phyloP scores from a whole-genome alignment of 2,888 invertebrate genomes.

The Lepidochrysops patricia region DNA sequence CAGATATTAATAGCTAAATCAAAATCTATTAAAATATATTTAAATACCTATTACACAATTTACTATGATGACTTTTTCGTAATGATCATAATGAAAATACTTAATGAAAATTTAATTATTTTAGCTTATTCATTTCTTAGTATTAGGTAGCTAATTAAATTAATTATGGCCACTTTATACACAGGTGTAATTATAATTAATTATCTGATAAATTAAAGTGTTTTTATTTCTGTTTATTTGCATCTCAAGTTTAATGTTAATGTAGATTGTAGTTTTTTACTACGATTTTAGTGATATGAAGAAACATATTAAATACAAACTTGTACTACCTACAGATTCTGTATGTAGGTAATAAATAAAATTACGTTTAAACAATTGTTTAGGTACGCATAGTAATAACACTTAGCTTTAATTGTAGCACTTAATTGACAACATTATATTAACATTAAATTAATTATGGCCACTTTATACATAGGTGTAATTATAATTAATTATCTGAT shows the following conservation, averaged over 20 bases:
- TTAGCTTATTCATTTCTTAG: background rate
- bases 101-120: background rate
- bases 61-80: background rate
- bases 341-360: too few relatives aligned
- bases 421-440: too few relatives aligned
- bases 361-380: too few relatives aligned
- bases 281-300: too few relatives aligned
- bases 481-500: background rate
- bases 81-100: background rate
- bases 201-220: background rate
- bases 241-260: slow-evolving; percentile 11
- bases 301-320: too few relatives aligned
- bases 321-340: too few relatives aligned
- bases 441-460: background rate
- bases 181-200: background rate
- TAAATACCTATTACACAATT: too few relatives aligned
- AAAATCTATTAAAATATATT: too few relatives aligned
- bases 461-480: background rate
- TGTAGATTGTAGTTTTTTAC: too few relatives aligned
- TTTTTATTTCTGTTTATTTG: background rate
- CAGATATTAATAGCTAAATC: background rate
- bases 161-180: background rate
- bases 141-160: background rate
- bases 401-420: too few relatives aligned
- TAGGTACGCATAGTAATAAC: too few relatives aligned